Percentiles rank a stretch among this genome's conserved stretches.
phyloP scores from a whole-genome alignment of 2,113 vertebrate genomes.

The human (Homo sapiens) region DNA sequence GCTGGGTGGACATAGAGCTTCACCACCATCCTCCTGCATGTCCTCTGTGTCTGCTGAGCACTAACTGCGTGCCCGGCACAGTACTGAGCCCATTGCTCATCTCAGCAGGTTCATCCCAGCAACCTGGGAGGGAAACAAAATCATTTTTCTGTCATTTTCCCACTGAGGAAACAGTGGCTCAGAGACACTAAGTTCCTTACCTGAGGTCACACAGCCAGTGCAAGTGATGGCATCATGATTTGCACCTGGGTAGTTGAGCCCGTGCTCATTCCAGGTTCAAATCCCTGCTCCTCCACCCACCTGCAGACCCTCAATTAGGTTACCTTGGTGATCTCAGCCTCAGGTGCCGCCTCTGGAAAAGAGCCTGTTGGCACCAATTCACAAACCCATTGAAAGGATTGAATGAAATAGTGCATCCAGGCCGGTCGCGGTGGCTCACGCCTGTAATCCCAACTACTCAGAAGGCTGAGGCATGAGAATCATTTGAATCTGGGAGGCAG shows the following conservation, averaged over 20 bases:
- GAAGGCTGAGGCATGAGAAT: too few species aligned
- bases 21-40: neutral
- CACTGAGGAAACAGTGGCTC: neutral
- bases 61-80: neutral
- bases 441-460: too few species aligned
- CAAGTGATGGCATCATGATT: neutral
- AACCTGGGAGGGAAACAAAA: neutral
- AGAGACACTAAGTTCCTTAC: neutral
- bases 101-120: neutral
- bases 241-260: neutral
- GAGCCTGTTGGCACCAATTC: neutral
- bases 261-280: neutral
- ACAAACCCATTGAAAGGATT: neutral
- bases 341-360: neutral
- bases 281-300: neutral
- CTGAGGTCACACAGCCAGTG: neutral
- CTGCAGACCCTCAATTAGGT: neutral
- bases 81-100: too few species aligned
- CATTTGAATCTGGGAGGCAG: too few species aligned
- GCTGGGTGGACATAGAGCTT: neutral
- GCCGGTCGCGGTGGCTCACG: too few species aligned
- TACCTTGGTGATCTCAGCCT: neutral
- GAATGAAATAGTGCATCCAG: neutral
- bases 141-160: neutral
- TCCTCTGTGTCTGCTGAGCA: neutral